These are phyloP conservation scores for Melospiza melodia DNA, from an alignment of 2,113 vertebrate genomes.

Conservation along the genomic window DNA sequence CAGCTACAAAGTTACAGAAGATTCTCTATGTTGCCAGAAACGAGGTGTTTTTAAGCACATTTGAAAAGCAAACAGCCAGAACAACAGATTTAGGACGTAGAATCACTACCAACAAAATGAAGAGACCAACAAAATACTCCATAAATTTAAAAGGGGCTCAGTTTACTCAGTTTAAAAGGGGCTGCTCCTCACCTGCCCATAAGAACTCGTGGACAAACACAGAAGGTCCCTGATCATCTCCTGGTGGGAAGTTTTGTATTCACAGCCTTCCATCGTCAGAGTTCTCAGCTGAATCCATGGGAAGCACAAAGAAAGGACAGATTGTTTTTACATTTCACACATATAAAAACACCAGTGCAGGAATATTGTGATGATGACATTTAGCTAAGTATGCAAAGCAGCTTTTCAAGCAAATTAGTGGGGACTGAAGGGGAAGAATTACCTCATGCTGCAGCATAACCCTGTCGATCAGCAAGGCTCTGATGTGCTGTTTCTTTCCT, in stretches of 20 bases:
- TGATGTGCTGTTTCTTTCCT: constrained; percentile 94
- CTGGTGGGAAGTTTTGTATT: constrained; percentile 90
- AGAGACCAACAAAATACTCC: background rate
- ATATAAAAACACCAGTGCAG: background rate
- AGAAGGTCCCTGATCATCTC: constrained; percentile 92
- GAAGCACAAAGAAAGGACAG: constrained; percentile 2
- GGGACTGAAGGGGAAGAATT: constrained; percentile 16
- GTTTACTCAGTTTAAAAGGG: background rate
- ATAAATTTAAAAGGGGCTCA: background rate
- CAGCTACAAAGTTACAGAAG: background rate
- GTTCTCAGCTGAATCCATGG: constrained; percentile 83
- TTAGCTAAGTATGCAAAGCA: background rate
- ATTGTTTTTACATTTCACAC: background rate
- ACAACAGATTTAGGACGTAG: background rate
- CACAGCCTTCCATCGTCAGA: constrained; percentile 91
- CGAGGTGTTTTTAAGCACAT: background rate
- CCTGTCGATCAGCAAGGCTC: constrained; percentile 93
- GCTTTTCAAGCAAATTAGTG: background rate
- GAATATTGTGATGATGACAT: background rate
- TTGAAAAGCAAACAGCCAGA: background rate
- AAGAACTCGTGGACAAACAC: constrained; percentile 92
- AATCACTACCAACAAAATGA: background rate
- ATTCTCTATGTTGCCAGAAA: background rate
- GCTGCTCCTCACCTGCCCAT: constrained; percentile 85
- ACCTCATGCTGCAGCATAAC: constrained; percentile 99